These are phyloP conservation scores for Xiphophorus hellerii DNA, from an alignment of 2,113 vertebrate species.

Conservation along the genomic window DNA sequence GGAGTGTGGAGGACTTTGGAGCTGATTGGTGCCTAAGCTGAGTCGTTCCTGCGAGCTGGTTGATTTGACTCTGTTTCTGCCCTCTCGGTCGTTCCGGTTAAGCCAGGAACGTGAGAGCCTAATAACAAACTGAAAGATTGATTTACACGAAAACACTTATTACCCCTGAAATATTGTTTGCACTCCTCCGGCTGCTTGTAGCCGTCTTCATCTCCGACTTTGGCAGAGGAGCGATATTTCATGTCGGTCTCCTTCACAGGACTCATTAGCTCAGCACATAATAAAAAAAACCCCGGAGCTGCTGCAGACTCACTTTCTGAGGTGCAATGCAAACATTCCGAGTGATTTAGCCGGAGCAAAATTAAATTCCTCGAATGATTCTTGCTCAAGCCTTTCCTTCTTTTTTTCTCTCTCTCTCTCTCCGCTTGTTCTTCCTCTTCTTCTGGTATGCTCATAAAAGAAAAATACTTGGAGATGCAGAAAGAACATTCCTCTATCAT, in stretches of 20 bases:
- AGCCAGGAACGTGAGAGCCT: slow-evolving; percentile 16
- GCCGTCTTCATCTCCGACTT: slow-evolving; percentile 29
- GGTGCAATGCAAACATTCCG: slow-evolving; percentile 63
- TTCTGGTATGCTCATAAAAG: slow-evolving; percentile 49
- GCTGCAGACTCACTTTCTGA: slow-evolving; percentile 35
- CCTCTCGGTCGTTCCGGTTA: not conserved
- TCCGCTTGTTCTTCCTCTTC: slow-evolving; percentile 13
- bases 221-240: slow-evolving; percentile 8
- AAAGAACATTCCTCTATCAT: slow-evolving; percentile 56
- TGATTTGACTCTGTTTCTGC: not conserved
- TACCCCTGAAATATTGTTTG: slow-evolving; percentile 19
- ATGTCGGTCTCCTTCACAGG: slow-evolving; percentile 17
- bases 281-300: slow-evolving; percentile 39
- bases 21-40: slow-evolving; percentile 12
- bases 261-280: slow-evolving; percentile 32
- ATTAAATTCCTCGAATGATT: slow-evolving; percentile 75
- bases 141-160: slow-evolving; percentile 8
- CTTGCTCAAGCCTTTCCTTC: slow-evolving; percentile 51
- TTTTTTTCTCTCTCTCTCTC: slow-evolving; percentile 1
- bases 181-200: slow-evolving; percentile 29
- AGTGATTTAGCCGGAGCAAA: slow-evolving; percentile 60
- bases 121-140: slow-evolving; percentile 13
- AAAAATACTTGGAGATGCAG: slow-evolving; percentile 64
- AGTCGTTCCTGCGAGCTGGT: not conserved
- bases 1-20: not conserved